Base-by-base conservation (phyloP, 1,140 invertebrate species). In the Polyergus mexicanus region DNA sequence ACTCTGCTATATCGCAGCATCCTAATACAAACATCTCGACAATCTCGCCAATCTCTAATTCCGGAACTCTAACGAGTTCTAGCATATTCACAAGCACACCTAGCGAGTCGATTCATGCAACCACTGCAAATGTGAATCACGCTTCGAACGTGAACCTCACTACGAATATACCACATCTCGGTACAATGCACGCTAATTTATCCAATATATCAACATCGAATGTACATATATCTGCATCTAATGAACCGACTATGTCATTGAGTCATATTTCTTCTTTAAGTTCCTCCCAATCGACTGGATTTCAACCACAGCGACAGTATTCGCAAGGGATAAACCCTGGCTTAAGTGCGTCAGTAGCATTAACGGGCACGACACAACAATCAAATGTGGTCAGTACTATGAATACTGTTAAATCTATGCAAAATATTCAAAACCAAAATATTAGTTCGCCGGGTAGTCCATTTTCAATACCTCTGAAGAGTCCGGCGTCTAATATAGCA, bases 401-500 rank as follows among this genome's bases (percentile, higher is more conserved):
- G 16, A 94, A 94, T 84, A 94, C 91, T n/a, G 91, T 94, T 28
- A 94, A 94, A 68, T 93, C 91, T 8, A 93, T 95, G 90, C 94
- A 95, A 72, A 94, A 90, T 72, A 94, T 95, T 77, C 94, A 95
- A 74, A 93, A 86, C 60, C 94, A 95, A 76, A 93, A 93, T 32
- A 92, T 92, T 62, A 94, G 89, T 44, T 95, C 95, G 35, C 95
- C 95, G 2, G 92, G 94, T 6, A 95, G 94, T 87, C 95, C 95
- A 8, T 95, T 95, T 81, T 95, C 95, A 8, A 94, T 95, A 85
- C 95, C 95, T 38, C 86, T 95, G 75, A 95, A 95, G 65, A 95
- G 94, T 89, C 95, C 95, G 44, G 94, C 94, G 6, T 95, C 95
- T 16, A 95, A 95, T 85, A 95, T 95, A 51, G 94, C 95, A 35